Conservation (phyloP, 2,113 vertebrate genomes). For the Accipiter virgatus region DNA sequence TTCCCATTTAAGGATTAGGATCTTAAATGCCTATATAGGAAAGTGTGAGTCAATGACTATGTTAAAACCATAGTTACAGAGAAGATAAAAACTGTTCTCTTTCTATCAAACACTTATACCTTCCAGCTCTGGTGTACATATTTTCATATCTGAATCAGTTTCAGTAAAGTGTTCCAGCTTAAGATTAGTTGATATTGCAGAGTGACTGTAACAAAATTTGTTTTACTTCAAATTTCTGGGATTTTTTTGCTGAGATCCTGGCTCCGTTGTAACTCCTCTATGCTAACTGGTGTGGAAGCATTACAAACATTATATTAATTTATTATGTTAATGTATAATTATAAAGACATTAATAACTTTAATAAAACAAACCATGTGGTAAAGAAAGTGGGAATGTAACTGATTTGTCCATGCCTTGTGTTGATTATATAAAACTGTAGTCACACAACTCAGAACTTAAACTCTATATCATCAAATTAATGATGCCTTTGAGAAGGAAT, state of each 20-base stretch:
- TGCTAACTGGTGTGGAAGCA: background rate
- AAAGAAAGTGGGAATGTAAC: background rate
- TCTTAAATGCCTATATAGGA: background rate
- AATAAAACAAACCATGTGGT: background rate
- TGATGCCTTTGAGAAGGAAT: background rate
- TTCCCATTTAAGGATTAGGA: constrained; percentile 16
- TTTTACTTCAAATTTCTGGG: background rate
- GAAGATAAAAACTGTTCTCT: background rate
- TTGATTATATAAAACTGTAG: background rate
- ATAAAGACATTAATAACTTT: background rate
- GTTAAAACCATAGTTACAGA: background rate
- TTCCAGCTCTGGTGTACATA: background rate
- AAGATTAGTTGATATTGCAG: background rate
- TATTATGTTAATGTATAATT: background rate
- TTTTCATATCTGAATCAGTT: background rate
- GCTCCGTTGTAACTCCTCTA: background rate
- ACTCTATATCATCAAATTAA: background rate
- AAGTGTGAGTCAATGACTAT: background rate
- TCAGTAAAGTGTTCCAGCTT: background rate
- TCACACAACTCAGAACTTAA: background rate
- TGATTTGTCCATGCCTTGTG: background rate
- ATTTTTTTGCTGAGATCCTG: background rate
- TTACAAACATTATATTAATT: background rate
- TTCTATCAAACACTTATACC: background rate
- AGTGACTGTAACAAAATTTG: background rate